These are phyloP conservation scores for Probaryconus sp. DNA, from an alignment of 1,140 invertebrate species.

Conservation along the genomic window DNA sequence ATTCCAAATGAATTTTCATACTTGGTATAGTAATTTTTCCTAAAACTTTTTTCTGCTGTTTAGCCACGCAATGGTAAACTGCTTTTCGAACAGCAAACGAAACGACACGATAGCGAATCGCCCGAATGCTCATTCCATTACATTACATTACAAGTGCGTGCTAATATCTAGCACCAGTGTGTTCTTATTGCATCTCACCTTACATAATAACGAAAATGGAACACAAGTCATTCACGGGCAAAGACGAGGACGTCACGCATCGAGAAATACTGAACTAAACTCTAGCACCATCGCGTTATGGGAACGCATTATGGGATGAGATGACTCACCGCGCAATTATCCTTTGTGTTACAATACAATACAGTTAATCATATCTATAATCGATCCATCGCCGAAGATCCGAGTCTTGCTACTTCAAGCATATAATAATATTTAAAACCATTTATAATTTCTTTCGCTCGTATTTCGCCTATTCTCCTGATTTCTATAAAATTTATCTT, in stretches of 20 bases:
- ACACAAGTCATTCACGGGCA: slow-evolving; percentile 61
- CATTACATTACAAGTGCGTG: too few species aligned
- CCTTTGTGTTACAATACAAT: slow-evolving; percentile 62
- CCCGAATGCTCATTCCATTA: too few species aligned
- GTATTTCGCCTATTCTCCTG: too few species aligned
- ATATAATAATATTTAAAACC: slow-evolving; percentile 30
- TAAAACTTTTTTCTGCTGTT: too few species aligned
- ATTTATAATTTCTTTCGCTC: too few species aligned
- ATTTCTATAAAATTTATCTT: too few species aligned
- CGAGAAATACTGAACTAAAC: slow-evolving; percentile 45
- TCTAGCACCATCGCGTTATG: slow-evolving; percentile 47
- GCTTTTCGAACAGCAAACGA: too few species aligned
- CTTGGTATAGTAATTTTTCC: too few species aligned
- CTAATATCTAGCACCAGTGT: background rate
- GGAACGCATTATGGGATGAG: slow-evolving; percentile 57
- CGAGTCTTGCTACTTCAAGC: slow-evolving; percentile 29
- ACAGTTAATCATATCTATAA: slow-evolving; percentile 65
- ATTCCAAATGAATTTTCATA: too few species aligned
- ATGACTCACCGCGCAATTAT: slow-evolving; percentile 55
- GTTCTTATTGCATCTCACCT: slow-evolving; percentile 36
- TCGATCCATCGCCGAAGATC: slow-evolving; percentile 51
- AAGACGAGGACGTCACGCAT: slow-evolving; percentile 60
- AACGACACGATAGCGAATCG: too few species aligned
- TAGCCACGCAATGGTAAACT: too few species aligned
- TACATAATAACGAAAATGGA: slow-evolving; percentile 62